Evolutionary conservation across 2,888 invertebrate species (phyloP), one percentile per base, ranked within the genome.

Genomic region (Drosophila atripex): DNA sequence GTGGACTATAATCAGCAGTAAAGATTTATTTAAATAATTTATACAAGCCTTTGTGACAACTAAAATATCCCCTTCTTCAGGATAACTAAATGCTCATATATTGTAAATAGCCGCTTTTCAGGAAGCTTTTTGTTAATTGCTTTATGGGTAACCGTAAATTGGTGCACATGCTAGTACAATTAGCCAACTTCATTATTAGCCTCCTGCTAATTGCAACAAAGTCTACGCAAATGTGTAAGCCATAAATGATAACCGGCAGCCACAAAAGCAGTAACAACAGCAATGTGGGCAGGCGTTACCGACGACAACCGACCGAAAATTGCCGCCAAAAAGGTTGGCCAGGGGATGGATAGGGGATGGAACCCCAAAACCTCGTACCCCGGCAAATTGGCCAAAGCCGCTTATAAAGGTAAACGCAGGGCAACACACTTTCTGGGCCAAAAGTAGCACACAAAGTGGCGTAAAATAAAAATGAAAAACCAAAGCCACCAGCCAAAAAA

Each of bases 221-320:
- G 39, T 75, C 61, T 75, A 75, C 74, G 73, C 63, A 86, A 83
- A 86, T 82, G 82, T 78, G 71, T 78, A 85, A 77, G 79, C 85
- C 87, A 87, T 87, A 85, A 85, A 84, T 87, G 83, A 84, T 85
- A 84, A 85, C 86, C 82, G 69, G 66, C 61, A 76, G 77, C 76
- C 77, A 53, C 76, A 46, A 43, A 16, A 30, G 30, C 54, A 11
- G 68, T 75, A 83, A 78, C 78, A 75, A 45, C 86, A 78, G n/a
- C 21, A 28, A 25, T 28, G 28, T 9, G 9, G 28, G 28, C 28
- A 9, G 28, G 28, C 28, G 28, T 28, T 28, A 32, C 32, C 28
- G 49, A 49, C 65, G 58, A 71, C 59, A 54, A 52, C 63, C 53
- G 56, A 61, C 52, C 74, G 55, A 61, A 70, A 71, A 70, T 71